phyloP scores from a whole-genome alignment of 2,888 invertebrate species.

The Torymus texanus region DNA sequence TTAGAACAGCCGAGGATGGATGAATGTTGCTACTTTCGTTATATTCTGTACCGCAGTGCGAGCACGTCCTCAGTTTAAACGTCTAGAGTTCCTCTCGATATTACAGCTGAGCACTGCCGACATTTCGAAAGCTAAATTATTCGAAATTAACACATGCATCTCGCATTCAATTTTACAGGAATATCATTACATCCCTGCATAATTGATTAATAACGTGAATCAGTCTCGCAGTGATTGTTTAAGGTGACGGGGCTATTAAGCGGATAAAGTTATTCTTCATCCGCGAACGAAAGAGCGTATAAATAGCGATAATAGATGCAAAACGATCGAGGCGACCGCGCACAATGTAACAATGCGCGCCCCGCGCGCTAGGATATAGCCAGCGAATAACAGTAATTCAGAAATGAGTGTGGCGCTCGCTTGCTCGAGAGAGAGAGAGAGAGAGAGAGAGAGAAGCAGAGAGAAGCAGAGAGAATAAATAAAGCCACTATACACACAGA shows the following conservation, averaged over 20 bases:
- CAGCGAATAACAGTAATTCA: conserved; percentile 10
- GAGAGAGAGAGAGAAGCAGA: no score
- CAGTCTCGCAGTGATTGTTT: neutral
- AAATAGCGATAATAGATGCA: neutral
- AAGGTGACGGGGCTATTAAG: neutral
- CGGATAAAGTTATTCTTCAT: neutral
- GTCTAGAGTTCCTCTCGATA: no score
- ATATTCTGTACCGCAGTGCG: conserved; percentile 15
- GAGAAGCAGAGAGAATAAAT: neutral
- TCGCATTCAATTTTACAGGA: neutral
- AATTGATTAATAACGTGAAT: conserved; percentile 2
- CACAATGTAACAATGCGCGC: neutral
- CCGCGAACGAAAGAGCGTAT: neutral
- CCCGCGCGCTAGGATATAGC: neutral
- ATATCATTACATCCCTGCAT: neutral
- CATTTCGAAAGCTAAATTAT: no score
- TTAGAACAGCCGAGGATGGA: conserved; percentile 53
- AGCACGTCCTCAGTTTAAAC: conserved; percentile 31
- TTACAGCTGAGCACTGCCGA: no score
- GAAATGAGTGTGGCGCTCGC: no score
- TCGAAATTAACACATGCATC: no score
- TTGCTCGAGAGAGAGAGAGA: neutral
- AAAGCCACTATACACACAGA: neutral
- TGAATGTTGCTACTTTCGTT: conserved; percentile 54
- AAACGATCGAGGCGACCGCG: neutral